Evolutionary conservation across 1,140 invertebrate species (phyloP), one percentile per base, ranked within the genome.

Genomic region (Drosophila pectinifera): DNA sequence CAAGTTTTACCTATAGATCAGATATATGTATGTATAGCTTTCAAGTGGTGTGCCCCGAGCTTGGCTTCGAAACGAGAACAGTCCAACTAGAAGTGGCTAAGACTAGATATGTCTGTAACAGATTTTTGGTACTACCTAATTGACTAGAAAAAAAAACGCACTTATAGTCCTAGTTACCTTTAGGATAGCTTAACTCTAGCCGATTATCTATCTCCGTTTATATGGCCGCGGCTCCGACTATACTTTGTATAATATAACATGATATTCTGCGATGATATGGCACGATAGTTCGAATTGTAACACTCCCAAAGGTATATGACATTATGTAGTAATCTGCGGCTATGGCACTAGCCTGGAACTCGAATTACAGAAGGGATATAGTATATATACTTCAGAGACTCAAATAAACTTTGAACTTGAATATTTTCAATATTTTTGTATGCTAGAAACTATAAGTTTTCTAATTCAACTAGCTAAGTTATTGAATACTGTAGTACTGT

Each of bases 231-330:
- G 13, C 16, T 53, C 41, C 58, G 53, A 56, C 73, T 69, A 69
- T 77, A 48, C 46, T 76, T 46, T 76, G 64, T 75, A 78, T 82
- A 69, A 24, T 80, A 49, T 82, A 75, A 82, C 61, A 88, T 83
- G 79, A 88, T 89, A 88, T 88, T 89, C 68, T 83, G 76, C 84
- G 82, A 80, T 89, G 84, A 89, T 89, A 89, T 89, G 84, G 84
- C 84, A 89, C 84, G 85, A 90, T 89, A 70, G 78, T 69, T 84
- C 49, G 36, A 45, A 59, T 58, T 54, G 42, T 72, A 72, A 72
- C 51, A 70, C 68, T 36, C 51, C 36, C 45, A 34, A 61, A 22
- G 41, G 22, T 48, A 48, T 61, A 53, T 73, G 28, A 38, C 39
- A 51, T 22, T 41, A 16, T 54, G 18, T 63, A 28, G 16, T 36